These are phyloP conservation scores for Chloebia gouldiae DNA, from an alignment of 2,113 vertebrate genomes.

Conservation along the genomic window DNA sequence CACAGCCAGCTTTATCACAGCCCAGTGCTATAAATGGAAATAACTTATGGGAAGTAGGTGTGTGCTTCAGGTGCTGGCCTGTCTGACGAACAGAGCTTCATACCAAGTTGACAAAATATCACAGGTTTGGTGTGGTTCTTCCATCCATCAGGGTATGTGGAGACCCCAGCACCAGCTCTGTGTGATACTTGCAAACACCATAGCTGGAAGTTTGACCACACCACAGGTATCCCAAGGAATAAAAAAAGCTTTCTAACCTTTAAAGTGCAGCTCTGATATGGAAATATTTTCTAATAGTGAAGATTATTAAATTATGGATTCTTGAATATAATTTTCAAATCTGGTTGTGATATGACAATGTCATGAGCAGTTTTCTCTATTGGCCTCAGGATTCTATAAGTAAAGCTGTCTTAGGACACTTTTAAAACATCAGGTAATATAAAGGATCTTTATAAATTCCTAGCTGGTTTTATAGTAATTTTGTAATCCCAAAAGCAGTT, in stretches of 20 bases:
- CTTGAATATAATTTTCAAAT: not conserved
- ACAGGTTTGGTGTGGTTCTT: not conserved
- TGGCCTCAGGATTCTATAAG: not conserved
- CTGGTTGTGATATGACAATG: not conserved
- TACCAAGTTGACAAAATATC: not conserved
- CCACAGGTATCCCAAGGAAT: not conserved
- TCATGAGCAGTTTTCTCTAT: not conserved
- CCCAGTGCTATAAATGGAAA: not conserved
- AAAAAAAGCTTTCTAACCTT: not conserved
- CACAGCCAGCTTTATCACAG: not conserved
- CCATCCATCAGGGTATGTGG: not conserved
- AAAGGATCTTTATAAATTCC: not conserved
- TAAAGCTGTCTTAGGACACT: not conserved
- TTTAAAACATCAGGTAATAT: not conserved
- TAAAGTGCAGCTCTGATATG: not conserved
- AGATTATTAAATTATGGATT: not conserved
- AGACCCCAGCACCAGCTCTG: not conserved
- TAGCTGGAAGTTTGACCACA: not conserved
- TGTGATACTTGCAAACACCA: not conserved
- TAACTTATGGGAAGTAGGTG: not conserved
- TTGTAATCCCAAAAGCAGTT: not conserved
- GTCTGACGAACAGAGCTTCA: not conserved
- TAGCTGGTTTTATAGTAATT: not conserved
- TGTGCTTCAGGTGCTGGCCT: not conserved
- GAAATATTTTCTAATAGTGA: not conserved